Base-by-base conservation (phyloP, 2,888 invertebrate species). In the Muschampia plurimacula region DNA sequence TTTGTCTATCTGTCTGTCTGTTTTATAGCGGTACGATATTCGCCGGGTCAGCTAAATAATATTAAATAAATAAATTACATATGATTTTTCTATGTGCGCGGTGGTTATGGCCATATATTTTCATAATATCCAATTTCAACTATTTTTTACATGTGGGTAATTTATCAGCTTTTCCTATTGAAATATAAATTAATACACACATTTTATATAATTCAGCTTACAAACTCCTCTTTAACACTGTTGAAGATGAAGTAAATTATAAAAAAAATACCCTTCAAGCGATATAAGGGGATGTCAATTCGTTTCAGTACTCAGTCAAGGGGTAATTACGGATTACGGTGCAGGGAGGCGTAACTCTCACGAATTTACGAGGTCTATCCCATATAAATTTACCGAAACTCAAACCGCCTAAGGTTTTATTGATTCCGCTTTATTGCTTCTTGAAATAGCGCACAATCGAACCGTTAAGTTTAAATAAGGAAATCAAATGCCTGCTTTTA, bases 381-480 rank as follows among this genome's bases (percentile, higher is more conserved):
- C 49, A 75, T 75, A 70, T 77, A 75, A 75, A 74, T 76, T 75
- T 74, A 67, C 10, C 55, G 59, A 72, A 69, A 76, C 64, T 74
- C 68, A 74, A 74, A 64, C 68, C 70, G 72, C 46, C 64, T 74
- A 68, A 71, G 71, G 59, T 64, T 70, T 74, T 73, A 81, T 81
- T 82, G 80, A 80, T 83, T 78, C 69, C 66, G 55, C 74, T 78
- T 79, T 78, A 79, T 77, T 80, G 78, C 75, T 76, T 75, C 79
- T 79, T 79, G 76, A 81, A 80, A 80, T 78, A 78, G 77, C 80
- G 76, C 77, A 80, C 67, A 74, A 68, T 74, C 55, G 60, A 36
- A 36, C 60, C 60, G 22, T 60, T 60, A 36, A 60, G n/a, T 60
- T 59, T 59, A 13, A 59, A 59, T 36, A 59, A 59, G 59, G 22